Conservation (phyloP, 2,888 invertebrate genomes). For the Rhamphomyia laevipes region DNA sequence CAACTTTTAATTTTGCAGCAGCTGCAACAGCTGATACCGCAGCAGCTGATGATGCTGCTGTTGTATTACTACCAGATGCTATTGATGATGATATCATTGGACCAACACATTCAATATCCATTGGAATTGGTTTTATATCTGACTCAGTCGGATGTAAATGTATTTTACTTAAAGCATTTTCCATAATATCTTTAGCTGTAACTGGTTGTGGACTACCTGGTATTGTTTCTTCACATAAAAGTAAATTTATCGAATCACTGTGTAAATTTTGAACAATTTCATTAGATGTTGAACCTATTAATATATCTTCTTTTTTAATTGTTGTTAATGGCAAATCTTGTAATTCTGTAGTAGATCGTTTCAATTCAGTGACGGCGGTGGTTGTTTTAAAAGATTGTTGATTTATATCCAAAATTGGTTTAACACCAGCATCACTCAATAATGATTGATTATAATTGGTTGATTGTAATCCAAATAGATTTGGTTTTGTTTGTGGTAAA, state of each 20-base stretch:
- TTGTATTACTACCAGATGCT: slow-evolving; percentile 16
- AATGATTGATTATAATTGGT: background rate
- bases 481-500: slow-evolving; percentile 6
- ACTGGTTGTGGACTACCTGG: slow-evolving; percentile 74
- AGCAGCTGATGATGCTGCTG: slow-evolving; percentile 18
- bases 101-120: slow-evolving; percentile 19
- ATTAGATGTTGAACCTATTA: slow-evolving; percentile 6
- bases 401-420: slow-evolving; percentile 20
- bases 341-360: background rate
- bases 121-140: slow-evolving; percentile 33
- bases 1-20: background rate
- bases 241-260: slow-evolving; percentile 57
- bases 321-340: slow-evolving; percentile 11
- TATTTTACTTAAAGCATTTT: slow-evolving; percentile 36
- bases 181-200: slow-evolving; percentile 32
- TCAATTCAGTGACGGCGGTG: background rate
- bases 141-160: slow-evolving; percentile 24
- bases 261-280: slow-evolving; percentile 22
- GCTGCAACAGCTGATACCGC: slow-evolving; percentile 20
- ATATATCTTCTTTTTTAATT: slow-evolving; percentile 12
- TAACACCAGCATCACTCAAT: slow-evolving; percentile 20
- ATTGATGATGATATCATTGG: slow-evolving; percentile 15
- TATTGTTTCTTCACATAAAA: slow-evolving; percentile 82
- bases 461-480: slow-evolving; percentile 1
- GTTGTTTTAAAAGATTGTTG: slow-evolving; percentile 10